phyloP scores from a whole-genome alignment of 1,140 invertebrate genomes.

The Diorhabda carinulata region DNA sequence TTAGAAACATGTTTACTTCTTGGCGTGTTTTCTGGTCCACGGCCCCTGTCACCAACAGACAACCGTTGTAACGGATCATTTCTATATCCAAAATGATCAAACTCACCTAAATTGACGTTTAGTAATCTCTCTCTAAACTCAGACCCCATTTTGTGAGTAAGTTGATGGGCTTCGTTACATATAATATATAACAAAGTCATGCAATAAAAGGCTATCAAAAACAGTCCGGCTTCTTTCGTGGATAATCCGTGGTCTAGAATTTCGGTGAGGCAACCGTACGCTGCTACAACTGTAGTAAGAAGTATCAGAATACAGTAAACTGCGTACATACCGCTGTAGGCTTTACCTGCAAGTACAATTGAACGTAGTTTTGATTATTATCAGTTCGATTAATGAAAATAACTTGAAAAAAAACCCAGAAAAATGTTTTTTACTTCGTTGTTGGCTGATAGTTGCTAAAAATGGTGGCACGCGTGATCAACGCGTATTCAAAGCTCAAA shows the following conservation, averaged over 20 bases:
- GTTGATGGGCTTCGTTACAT: constrained; percentile 65
- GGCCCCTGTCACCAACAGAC: constrained; percentile 37
- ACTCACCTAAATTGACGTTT: constrained; percentile 57
- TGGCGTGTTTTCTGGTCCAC: constrained; percentile 59
- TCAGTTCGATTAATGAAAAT: neutral
- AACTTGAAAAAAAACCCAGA: too few relatives aligned
- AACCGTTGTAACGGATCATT: too few relatives aligned
- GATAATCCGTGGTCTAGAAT: constrained; percentile 64
- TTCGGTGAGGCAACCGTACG: constrained; percentile 63
- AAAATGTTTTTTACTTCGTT: too few relatives aligned
- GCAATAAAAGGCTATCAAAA: constrained; percentile 64
- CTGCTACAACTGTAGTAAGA: constrained; percentile 64
- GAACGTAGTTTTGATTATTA: too few relatives aligned
- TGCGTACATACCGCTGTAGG: constrained; percentile 68
- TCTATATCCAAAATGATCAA: neutral
- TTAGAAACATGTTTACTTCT: constrained; percentile 67
- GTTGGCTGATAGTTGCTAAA: too few relatives aligned
- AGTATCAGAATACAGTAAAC: constrained; percentile 66
- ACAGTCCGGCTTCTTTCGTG: constrained; percentile 63
- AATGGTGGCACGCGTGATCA: too few relatives aligned
- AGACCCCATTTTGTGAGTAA: constrained; percentile 60
- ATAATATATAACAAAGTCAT: constrained; percentile 64
- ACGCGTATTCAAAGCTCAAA: too few relatives aligned
- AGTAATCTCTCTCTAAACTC: constrained; percentile 62
- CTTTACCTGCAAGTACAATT: constrained; percentile 49